A percentile compares a stretch with the other conserved stretches of the same genome.
Evolutionary conservation across 2,113 vertebrate genomes (phyloP).

Genomic region (Zosterops lateralis): DNA sequence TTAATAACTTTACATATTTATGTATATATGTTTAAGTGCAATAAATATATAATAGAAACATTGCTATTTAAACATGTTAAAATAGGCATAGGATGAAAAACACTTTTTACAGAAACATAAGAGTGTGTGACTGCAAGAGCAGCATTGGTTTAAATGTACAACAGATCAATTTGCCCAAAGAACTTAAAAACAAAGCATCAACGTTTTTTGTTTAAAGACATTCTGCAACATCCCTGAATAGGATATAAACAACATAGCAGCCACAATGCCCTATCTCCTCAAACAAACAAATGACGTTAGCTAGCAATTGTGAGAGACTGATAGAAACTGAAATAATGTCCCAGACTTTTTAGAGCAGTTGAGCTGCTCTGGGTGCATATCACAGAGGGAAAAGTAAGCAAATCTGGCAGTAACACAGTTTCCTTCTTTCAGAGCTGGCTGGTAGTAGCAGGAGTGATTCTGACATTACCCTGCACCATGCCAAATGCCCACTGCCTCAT

Average conservation of each 20-base stretch:
- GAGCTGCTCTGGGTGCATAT: not conserved
- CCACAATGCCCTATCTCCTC: not conserved
- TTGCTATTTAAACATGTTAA: not conserved
- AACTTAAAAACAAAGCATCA: not conserved
- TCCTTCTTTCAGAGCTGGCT: not conserved
- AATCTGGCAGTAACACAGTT: not conserved
- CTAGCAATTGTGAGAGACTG: not conserved
- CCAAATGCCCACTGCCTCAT: rapidly evolving
- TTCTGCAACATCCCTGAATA: not conserved
- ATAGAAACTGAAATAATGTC: not conserved
- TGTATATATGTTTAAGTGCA: not conserved
- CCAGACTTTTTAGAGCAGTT: not conserved
- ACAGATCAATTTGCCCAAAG: not conserved
- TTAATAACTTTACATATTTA: not conserved
- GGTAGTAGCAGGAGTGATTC: not conserved
- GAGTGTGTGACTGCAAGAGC: not conserved
- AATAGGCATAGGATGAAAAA: not conserved
- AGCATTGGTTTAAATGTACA: not conserved
- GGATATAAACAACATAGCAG: not conserved
- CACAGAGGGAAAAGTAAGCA: not conserved
- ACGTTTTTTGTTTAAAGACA: not conserved
- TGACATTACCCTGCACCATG: not conserved
- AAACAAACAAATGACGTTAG: not conserved
- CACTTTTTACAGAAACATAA: not conserved
- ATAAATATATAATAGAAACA: not conserved